Evolutionary conservation across 2,113 vertebrate genomes (phyloP).

Genomic region (Podocnemis expansa): DNA sequence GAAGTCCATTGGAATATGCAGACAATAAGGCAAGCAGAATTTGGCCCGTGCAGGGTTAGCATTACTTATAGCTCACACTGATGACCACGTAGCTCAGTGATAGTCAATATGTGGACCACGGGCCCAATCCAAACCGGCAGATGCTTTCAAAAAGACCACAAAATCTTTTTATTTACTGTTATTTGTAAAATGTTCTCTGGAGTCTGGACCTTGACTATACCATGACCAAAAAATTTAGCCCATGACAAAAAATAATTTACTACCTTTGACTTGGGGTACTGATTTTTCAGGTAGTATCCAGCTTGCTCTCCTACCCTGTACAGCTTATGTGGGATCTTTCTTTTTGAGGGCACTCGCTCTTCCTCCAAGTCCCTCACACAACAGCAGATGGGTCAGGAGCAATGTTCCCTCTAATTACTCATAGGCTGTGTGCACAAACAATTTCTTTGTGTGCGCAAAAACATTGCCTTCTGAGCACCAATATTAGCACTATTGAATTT

Average conservation of each 20-base stretch:
- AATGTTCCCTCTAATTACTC: too few relatives aligned
- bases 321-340: background rate
- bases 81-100: background rate
- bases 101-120: background rate
- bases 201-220: background rate
- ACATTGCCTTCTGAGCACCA: too few relatives aligned
- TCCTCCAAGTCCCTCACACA: background rate
- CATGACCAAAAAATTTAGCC: background rate
- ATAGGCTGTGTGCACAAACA: too few relatives aligned
- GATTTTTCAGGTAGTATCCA: background rate
- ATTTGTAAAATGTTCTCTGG: background rate
- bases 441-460: too few relatives aligned
- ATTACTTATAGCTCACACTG: rapidly evolving
- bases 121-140: background rate
- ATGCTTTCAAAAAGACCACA: background rate
- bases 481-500: too few relatives aligned
- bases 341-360: rapidly evolving
- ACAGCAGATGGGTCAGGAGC: too few relatives aligned
- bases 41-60: background rate
- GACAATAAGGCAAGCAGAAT: background rate
- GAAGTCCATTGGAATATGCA: background rate
- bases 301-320: background rate
- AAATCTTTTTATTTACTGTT: background rate
- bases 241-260: background rate
- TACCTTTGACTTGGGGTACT: background rate